phyloP scores from a whole-genome alignment of 1,140 invertebrate species.

The Acromyrmex heyeri region DNA sequence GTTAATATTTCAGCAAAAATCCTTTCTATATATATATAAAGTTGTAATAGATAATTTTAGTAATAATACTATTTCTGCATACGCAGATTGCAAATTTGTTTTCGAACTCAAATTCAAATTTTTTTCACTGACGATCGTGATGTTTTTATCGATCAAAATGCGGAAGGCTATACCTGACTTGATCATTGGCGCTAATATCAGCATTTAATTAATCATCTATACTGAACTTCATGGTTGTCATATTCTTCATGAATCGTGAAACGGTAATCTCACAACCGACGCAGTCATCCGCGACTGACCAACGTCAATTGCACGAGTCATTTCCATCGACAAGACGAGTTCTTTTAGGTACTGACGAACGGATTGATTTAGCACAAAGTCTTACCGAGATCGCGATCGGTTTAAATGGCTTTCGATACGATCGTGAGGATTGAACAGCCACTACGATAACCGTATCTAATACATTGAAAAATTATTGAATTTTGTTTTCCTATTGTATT shows the following conservation, averaged over 20 bases:
- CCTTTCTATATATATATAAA: no score
- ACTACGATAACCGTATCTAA: slow-evolving; percentile 13
- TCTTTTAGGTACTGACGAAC: background rate
- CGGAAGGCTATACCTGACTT: background rate
- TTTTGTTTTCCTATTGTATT: slow-evolving; percentile 20
- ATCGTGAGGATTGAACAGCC: slow-evolving; percentile 19
- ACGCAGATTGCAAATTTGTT: background rate
- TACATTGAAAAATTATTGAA: slow-evolving; percentile 43
- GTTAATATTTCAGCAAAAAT: no score
- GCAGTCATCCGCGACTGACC: slow-evolving; percentile 31
- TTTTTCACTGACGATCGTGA: background rate
- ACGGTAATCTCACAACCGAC: slow-evolving; percentile 3
- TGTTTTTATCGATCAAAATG: background rate
- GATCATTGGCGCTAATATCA: background rate
- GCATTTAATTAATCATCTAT: slow-evolving; percentile 28
- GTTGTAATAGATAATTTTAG: background rate
- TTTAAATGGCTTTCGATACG: slow-evolving; percentile 50
- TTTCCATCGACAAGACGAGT: slow-evolving; percentile 20
- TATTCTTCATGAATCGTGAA: slow-evolving; percentile 30
- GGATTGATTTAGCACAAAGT: slow-evolving; percentile 35
- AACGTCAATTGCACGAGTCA: slow-evolving; percentile 52
- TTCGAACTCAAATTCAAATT: background rate
- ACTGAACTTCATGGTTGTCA: slow-evolving; percentile 9
- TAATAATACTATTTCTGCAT: background rate
- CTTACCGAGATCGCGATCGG: slow-evolving; percentile 23